Evolutionary conservation across 1,140 invertebrate species (phyloP).

Genomic region (Psilanteris sp.): DNA sequence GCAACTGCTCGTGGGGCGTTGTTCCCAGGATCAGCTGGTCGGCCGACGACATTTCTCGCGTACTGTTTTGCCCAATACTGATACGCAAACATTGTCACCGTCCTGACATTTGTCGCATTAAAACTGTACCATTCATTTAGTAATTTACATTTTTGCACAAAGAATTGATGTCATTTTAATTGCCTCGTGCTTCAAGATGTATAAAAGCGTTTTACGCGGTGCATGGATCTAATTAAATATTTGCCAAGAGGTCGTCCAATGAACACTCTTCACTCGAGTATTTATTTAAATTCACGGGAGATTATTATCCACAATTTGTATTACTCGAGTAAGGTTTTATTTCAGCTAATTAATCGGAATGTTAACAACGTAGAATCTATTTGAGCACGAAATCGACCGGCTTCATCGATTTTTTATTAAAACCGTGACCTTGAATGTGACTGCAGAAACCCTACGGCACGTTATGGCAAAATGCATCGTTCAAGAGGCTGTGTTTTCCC

Average conservation of each 20-base stretch:
- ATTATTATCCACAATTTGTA: slow-evolving; percentile 51
- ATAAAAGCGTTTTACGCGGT: slow-evolving; percentile 5
- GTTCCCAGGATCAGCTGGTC: slow-evolving; percentile 80
- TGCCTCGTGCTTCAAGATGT: not conserved
- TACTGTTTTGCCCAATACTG: slow-evolving; percentile 68
- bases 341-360: slow-evolving; percentile 53
- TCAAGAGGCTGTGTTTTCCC: slow-evolving; percentile 50
- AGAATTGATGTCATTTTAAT: slow-evolving; percentile 53
- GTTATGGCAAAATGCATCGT: slow-evolving; percentile 39
- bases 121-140: slow-evolving; percentile 55
- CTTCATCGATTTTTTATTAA: slow-evolving; percentile 56
- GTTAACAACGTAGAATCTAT: slow-evolving; percentile 57
- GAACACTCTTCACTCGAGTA: slow-evolving; percentile 34
- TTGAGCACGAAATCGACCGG: slow-evolving; percentile 46
- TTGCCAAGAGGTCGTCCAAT: slow-evolving; percentile 29
- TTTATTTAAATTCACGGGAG: slow-evolving; percentile 40
- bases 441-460: slow-evolving; percentile 50
- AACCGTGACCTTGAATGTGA: slow-evolving; percentile 39
- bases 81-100: slow-evolving; percentile 30
- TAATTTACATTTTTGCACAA: slow-evolving; percentile 48
- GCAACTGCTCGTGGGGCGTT: slow-evolving; percentile 66
- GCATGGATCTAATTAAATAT: slow-evolving; percentile 47
- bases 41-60: slow-evolving; percentile 77
- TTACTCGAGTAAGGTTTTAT: slow-evolving; percentile 6
- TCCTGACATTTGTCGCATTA: slow-evolving; percentile 51